Evolutionary conservation across 2,888 invertebrate species (phyloP), one percentile per base, ranked within the genome.

Genomic region (Philhelius pedissequus): DNA sequence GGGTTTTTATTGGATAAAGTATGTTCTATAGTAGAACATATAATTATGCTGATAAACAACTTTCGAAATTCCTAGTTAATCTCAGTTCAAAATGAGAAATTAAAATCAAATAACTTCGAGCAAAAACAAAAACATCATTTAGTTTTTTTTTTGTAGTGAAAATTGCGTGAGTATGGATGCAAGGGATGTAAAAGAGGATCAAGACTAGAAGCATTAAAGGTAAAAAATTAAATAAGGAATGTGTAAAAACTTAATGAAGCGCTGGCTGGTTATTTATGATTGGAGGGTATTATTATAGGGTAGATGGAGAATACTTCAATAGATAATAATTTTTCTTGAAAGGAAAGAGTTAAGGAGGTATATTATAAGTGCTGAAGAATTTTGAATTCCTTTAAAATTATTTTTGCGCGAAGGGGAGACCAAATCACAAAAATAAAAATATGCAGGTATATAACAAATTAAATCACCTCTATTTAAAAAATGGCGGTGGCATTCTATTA

Each of bases 1-100:
- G 81, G 58, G 64, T 81, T 81, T 20, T 27, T 76, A 66, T 66
- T 64, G 35, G 25, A 4, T 7, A 20, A 32, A 56, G 13, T 35
- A 18, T 7, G 30, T 30, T 18, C 3, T 5, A 38, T 8, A 25
- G 18, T 45, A 50, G 48, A n/a, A 25, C 5, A 27, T 62, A 69
- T 50, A 48, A 58, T 64, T 64, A 50, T 32, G 15, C 38, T 75
- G 64, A 40, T 58, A 45, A 66, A 35, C 8, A 54, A 74, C 15
- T 54, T 58, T 38, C 11, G 7, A n/a, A 48, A 38, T 60, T 27
- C 52, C 9, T 52, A 66, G 52, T 60, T 18, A 62, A 60, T 62
- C 64, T 45, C 7, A 76, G 43, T 76, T 40, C 9, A 9, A 56
- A 56, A 74, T 48, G 30, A 60, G 50, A 27, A 76, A 69, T 60